Evolutionary conservation across 2,888 invertebrate species (phyloP), one percentile per base, ranked within the genome.

Genomic region (Sesia apiformis): DNA sequence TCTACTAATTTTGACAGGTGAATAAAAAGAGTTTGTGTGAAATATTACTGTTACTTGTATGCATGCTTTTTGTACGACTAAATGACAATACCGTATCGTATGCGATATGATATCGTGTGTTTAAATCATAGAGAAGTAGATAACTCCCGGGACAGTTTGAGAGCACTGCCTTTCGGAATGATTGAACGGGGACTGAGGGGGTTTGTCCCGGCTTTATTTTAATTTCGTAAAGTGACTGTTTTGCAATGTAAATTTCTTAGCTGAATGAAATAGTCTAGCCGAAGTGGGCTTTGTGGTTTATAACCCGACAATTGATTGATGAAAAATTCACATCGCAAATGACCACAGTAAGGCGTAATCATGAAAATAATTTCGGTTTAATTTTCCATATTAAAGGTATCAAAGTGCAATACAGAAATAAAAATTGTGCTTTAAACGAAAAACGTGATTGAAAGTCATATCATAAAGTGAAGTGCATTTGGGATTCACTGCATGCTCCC

Each of bases 181-280:
- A 88, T 88, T 88, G 86, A 87, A 78, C 80, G 71, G 86, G 88
- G 89, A 84, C 85, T 78, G 75, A 76, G 82, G 80, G 80, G 82
- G 77, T 79, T 84, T 76, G 78, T 72, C 71, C 72, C 68, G 72
- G 80, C 76, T 82, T 84, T 81, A 84, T 86, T 88, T 87, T 87
- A 88, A 88, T 89, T 87, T 85, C 70, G 79, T 79, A 80, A 88
- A 89, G 89, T 88, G 85, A 78, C 81, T 80, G 76, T 81, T 86
- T 85, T 80, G 84, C 80, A 81, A 81, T 81, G 76, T 81, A 75
- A 80, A 81, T 78, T 78, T 67, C 73, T 76, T 69, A 72, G 68
- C 67, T 67, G 68, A 77, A 74, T 70, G 65, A 70, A 73, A 67
- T 66, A 64, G 67, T 62, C 67, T 38, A 4, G 3, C 39, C 69